Conservation (phyloP, 2,888 invertebrate genomes). For the Nineta flava region DNA sequence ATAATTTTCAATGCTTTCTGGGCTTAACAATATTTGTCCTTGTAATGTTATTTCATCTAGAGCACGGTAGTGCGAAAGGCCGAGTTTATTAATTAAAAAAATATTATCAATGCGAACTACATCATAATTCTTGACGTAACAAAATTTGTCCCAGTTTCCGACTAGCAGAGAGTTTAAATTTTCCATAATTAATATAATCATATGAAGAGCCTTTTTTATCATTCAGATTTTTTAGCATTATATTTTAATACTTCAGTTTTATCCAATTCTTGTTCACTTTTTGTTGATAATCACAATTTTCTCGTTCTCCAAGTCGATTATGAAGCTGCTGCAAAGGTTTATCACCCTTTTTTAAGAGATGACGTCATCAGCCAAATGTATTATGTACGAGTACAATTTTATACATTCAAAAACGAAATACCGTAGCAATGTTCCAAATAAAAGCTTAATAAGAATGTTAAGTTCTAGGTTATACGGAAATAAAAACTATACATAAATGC, state of each 20-base stretch:
- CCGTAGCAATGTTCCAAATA: too few relatives aligned
- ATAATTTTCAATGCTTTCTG: slow-evolving; percentile 1
- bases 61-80: too few relatives aligned
- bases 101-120: slow-evolving; percentile 4
- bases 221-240: too few relatives aligned
- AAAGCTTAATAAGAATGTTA: too few relatives aligned
- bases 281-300: neutral
- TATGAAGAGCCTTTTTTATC: too few relatives aligned
- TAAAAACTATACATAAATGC: neutral
- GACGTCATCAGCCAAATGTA: neutral
- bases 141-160: slow-evolving; percentile 1
- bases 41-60: too few relatives aligned
- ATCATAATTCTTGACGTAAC: slow-evolving; percentile 2
- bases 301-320: neutral
- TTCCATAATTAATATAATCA: too few relatives aligned
- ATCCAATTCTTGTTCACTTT: slow-evolving; percentile 2
- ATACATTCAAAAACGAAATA: neutral
- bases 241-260: too few relatives aligned
- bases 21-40: too few relatives aligned
- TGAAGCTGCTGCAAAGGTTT: slow-evolving; percentile 4
- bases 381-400: neutral
- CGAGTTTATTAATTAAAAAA: too few relatives aligned
- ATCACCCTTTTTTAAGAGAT: slow-evolving; percentile 1
- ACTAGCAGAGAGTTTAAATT: too few relatives aligned
- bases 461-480: too few relatives aligned